Evolutionary conservation across 2,113 vertebrate genomes (phyloP).

Genomic region (Podarcis muralis): DNA sequence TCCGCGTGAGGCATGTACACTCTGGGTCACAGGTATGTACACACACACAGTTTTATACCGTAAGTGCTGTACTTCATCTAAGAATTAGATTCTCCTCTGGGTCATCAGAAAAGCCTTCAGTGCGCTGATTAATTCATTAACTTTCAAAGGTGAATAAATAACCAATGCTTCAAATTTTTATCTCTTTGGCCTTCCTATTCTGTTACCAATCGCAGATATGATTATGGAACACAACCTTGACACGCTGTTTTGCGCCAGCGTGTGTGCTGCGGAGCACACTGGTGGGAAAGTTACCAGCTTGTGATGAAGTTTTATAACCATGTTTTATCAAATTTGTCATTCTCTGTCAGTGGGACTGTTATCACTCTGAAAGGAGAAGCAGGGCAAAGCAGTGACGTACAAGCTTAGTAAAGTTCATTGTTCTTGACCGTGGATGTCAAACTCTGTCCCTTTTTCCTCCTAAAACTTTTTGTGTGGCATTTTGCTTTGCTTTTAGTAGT

Average conservation of each 20-base stretch:
- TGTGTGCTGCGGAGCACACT: conserved; percentile 6
- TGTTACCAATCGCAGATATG: conserved; percentile 12
- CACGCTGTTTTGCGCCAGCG: not conserved
- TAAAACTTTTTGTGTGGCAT: not conserved
- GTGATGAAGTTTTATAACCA: conserved; percentile 10
- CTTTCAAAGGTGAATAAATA: conserved; percentile 21
- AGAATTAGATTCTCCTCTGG: no score
- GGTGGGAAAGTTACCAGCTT: conserved; percentile 19
- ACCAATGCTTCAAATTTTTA: not conserved
- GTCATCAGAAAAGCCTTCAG: no score
- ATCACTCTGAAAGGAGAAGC: conserved; percentile 23
- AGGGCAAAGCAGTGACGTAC: not conserved
- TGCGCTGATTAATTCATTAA: conserved; percentile 12
- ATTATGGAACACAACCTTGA: not conserved
- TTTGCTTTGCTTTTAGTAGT: not conserved
- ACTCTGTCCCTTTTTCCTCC: not conserved
- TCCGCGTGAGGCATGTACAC: no score
- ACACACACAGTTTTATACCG: not conserved
- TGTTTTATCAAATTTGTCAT: not conserved
- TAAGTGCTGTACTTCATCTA: not conserved
- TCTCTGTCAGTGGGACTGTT: rapidly evolving
- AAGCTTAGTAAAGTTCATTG: not conserved
- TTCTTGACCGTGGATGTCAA: not conserved
- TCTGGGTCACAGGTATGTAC: no score
- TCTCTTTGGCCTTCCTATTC: not conserved